Base-by-base conservation (phyloP, 2,888 invertebrate species). In the Lycaena phlaeas region DNA sequence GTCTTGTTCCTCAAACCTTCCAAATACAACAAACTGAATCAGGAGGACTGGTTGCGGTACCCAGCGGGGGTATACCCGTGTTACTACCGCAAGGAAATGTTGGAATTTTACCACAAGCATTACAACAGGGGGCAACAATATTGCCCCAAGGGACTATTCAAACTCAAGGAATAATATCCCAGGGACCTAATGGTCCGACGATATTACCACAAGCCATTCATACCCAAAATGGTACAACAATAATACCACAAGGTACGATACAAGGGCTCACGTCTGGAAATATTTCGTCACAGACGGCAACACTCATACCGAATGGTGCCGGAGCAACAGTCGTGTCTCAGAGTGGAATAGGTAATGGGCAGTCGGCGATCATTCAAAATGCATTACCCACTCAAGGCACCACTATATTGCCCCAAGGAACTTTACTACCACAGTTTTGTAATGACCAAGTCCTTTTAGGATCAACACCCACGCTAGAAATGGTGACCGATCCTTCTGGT, bases 371-470 rank as follows among this genome's bases (percentile, higher is more conserved):
- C 46, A 74, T 86, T 43, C 76, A 85, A 1, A 85, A 84, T 50
- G 68, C 78, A 26, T 64, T 84, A 48, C 81, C 84, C 50, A 74
- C 86, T 0, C 88, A 88, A 64, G 86, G 89, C 2, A 86, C 89
- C 1, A 78, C 89, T 2, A 87, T 89, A 46, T 78, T 89, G 40
- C 88, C 88, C 1, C 88, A 88, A 68, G 82, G 88, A 31, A 81
- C 90, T 14, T 53, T 86, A 36, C 53, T 86, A 37, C 85, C 85
- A 4, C 85, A 85, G 49, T 85, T 86, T 54, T 85, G 85, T 46
- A 86, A 86, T 51, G 89, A 89, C 53, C 89, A 89, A 68, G 77
- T 89, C 27, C 67, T 90, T 14, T 68, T 89, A 2, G 89, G 90
- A 17, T 87, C 88, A 0, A 76, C 88, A 3, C 88, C 88, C 9